Evolutionary conservation across 92 coral and sea anemone species (phyloP).

Genomic region (Micromussa lordhowensis): DNA sequence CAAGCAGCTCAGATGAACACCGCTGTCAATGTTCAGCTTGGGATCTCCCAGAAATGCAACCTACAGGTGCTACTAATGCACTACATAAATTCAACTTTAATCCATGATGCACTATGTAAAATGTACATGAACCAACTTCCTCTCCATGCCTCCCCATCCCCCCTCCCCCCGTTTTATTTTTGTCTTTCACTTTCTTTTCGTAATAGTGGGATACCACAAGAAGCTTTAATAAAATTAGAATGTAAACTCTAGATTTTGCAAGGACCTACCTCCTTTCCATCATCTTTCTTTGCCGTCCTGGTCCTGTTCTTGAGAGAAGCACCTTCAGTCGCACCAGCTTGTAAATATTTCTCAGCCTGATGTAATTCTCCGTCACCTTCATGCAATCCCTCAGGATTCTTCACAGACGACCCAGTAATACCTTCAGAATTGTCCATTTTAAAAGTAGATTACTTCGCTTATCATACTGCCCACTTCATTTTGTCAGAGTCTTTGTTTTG

Average conservation of each 20-base stretch:
- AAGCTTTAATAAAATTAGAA: too few relatives aligned
- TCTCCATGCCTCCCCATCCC: too few relatives aligned
- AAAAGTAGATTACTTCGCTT: neutral
- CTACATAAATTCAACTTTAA: too few relatives aligned
- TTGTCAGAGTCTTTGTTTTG: neutral
- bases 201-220: too few relatives aligned
- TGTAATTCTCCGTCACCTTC: neutral
- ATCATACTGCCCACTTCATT: neutral
- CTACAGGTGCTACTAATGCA: too few relatives aligned
- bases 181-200: too few relatives aligned
- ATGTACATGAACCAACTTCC: too few relatives aligned
- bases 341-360: neutral
- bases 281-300: constrained; percentile 1
- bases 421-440: constrained; percentile 33
- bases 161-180: too few relatives aligned
- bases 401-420: constrained; percentile 4
- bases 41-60: too few relatives aligned
- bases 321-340: neutral
- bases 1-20: too few relatives aligned
- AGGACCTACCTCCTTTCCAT: constrained; percentile 13
- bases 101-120: too few relatives aligned
- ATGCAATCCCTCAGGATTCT: neutral
- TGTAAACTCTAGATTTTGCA: neutral
- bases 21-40: too few relatives aligned
- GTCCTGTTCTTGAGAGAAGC: neutral